Base-by-base conservation (phyloP, 2,113 vertebrate genomes). In the Cynopterus brachyotis region DNA sequence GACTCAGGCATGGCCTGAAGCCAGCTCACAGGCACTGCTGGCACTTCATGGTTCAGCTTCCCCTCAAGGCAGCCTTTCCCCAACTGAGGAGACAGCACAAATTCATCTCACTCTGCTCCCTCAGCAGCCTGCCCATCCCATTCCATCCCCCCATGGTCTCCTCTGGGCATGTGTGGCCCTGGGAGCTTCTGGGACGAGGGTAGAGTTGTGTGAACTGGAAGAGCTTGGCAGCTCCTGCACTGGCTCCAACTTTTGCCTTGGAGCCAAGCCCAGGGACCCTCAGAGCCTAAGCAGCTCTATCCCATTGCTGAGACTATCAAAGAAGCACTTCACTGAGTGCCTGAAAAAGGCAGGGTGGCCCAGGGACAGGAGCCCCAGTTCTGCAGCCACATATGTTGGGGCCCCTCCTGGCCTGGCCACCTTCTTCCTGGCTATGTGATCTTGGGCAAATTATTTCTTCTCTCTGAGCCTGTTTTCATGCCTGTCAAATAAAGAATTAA, bases 401-500 rank as follows among this genome's bases (percentile, higher is more conserved):
- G 35, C 15, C 22, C 11, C n/a, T 55, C 50, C 62, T 42, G 35
- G 19, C 40, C 81, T 37, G 7, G 26, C 24, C 57, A 53, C 67
- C 85, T 79, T 50, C 30, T 55, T 87, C 78, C 40, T 13, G 13
- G 10, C 53, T 94, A 9, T 73, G 24, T 70, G 45, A 60, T 47
- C 50, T 82, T 37, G 9, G 22, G 30, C 28, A 57, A n/a, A 40
- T 12, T 37, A 80, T 60, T 93, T 95, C 86, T 78, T 93, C 64
- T 82, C 32, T 40, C 69, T 89, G 22, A 90, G 32, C 16, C 64
- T 86, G 45, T 91, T 80, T 76, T 45, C 82, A 72, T 4, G 17
- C 32, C 80, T 70, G n/a, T 37, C 86, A 73, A 94, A 79, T 86
- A 70, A 92, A 82, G 26, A 82, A 70, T 79, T 66, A 40, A 88